Percentiles rank a stretch among this genome's conserved stretches.
Conservation (phyloP, 2,888 invertebrate species). For the Limenitis camilla region DNA sequence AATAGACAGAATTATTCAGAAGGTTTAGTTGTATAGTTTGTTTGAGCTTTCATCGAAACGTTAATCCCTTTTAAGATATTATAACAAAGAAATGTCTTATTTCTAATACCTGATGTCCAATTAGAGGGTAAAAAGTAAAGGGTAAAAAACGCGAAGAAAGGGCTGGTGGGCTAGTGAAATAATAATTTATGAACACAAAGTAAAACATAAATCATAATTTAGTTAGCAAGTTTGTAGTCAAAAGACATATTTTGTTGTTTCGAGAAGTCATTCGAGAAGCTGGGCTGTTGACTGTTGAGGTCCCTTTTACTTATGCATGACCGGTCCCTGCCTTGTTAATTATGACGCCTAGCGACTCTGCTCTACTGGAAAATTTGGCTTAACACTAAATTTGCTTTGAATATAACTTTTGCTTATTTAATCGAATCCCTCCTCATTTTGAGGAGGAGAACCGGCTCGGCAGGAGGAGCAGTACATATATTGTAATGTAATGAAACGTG, state of each 20-base stretch:
- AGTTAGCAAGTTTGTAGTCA: neutral
- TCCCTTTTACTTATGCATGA: constrained; percentile 46
- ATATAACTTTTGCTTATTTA: neutral
- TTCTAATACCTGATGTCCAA: too few species aligned
- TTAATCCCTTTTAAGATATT: too few species aligned
- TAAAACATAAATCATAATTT: neutral
- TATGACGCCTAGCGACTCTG: constrained; percentile 53
- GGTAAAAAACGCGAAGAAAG: too few species aligned
- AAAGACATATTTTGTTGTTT: constrained; percentile 15
- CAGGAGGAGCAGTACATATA: too few species aligned
- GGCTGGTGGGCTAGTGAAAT: neutral
- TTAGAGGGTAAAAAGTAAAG: too few species aligned
- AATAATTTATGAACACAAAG: neutral
- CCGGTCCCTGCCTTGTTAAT: constrained; percentile 58
- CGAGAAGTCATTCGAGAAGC: constrained; percentile 38
- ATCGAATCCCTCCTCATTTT: too few species aligned
- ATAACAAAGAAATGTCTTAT: too few species aligned
- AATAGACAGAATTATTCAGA: too few species aligned
- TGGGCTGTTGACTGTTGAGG: constrained; percentile 31
- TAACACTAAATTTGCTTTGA: constrained; percentile 34
- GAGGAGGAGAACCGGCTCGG: too few species aligned
- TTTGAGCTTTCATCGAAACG: too few species aligned
- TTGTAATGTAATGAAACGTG: too few species aligned
- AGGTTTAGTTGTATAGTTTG: too few species aligned
- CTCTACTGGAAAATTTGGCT: constrained; percentile 51